Conservation (phyloP, 2,888 invertebrate genomes). For the Xanthia togata region DNA sequence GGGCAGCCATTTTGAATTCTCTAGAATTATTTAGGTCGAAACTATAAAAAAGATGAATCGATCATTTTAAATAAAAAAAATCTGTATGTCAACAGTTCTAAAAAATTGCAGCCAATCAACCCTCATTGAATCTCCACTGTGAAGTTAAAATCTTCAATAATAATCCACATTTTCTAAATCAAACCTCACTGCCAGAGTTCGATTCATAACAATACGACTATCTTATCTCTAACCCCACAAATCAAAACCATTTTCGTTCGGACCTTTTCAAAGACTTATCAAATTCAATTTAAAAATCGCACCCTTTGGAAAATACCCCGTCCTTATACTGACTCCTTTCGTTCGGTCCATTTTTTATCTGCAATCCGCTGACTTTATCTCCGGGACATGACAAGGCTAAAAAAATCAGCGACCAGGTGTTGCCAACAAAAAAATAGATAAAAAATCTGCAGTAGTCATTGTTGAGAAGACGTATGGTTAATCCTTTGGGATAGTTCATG, state of each 20-base stretch:
- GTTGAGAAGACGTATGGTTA: slow-evolving; percentile 69
- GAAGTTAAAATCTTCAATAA: slow-evolving; percentile 23
- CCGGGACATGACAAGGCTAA: slow-evolving; percentile 78
- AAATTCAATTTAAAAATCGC: slow-evolving; percentile 81
- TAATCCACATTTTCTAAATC: slow-evolving; percentile 28
- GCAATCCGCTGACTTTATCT: slow-evolving; percentile 79
- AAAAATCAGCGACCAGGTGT: slow-evolving; percentile 85
- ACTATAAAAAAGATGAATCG: neutral
- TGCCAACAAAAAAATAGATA: slow-evolving; percentile 67
- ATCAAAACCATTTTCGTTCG: slow-evolving; percentile 75
- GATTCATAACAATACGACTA: slow-evolving; percentile 71
- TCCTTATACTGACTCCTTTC: slow-evolving; percentile 66
- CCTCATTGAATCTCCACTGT: slow-evolving; percentile 8
- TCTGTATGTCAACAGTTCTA: neutral
- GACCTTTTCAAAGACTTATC: slow-evolving; percentile 76
- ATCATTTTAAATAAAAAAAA: neutral
- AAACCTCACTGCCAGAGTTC: slow-evolving; percentile 49
- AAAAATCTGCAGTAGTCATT: slow-evolving; percentile 74
- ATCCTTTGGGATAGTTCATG: slow-evolving; percentile 78
- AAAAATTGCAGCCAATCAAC: slow-evolving; percentile 21
- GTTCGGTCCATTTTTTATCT: slow-evolving; percentile 80
- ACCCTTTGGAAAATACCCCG: slow-evolving; percentile 77
- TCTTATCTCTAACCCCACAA: slow-evolving; percentile 81
- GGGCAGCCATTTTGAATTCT: neutral
- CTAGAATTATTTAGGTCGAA: neutral